Evolutionary conservation across 1,140 invertebrate genomes (phyloP).

Genomic region (Sitophilus oryzae): DNA sequence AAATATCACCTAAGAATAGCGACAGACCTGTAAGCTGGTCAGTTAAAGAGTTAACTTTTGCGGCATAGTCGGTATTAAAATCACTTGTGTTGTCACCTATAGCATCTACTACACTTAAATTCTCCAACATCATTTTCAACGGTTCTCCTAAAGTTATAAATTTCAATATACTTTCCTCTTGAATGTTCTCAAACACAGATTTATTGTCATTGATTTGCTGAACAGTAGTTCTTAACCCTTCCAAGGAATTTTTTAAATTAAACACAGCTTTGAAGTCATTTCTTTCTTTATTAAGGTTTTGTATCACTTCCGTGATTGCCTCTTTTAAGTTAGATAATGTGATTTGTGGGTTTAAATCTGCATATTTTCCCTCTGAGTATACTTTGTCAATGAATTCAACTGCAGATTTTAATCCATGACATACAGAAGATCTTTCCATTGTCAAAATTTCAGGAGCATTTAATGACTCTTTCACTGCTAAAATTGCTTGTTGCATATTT

Average conservation of each 20-base stretch:
- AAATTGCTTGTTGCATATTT: background rate
- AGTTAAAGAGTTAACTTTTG: conserved; percentile 16
- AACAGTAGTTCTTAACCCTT: background rate
- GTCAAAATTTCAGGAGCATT: conserved; percentile 12
- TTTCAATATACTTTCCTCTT: conserved; percentile 10
- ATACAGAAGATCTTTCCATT: conserved; percentile 19
- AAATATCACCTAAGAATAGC: conserved; percentile 18
- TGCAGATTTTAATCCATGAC: conserved; percentile 8
- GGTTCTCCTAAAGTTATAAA: conserved; percentile 10
- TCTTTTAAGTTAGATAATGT: background rate
- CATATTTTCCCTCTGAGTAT: conserved; percentile 5
- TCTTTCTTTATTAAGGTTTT: conserved; percentile 21
- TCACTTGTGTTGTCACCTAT: conserved; percentile 23
- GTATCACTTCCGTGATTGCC: conserved; percentile 5
- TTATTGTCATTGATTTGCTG: background rate
- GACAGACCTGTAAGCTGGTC: conserved; percentile 19
- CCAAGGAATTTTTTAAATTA: conserved; percentile 12
- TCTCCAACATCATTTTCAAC: conserved; percentile 16
- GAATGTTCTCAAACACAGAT: conserved; percentile 10
- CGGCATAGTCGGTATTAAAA: conserved; percentile 19
- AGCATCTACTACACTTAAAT: conserved; percentile 15
- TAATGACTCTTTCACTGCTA: conserved; percentile 5
- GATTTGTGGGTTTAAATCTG: conserved; percentile 3
- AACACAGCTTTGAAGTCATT: conserved; percentile 22
- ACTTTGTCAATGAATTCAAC: conserved; percentile 4